Base-by-base conservation (phyloP, 2,797 vertebrate species). In the Hyperoplus immaculatus region DNA sequence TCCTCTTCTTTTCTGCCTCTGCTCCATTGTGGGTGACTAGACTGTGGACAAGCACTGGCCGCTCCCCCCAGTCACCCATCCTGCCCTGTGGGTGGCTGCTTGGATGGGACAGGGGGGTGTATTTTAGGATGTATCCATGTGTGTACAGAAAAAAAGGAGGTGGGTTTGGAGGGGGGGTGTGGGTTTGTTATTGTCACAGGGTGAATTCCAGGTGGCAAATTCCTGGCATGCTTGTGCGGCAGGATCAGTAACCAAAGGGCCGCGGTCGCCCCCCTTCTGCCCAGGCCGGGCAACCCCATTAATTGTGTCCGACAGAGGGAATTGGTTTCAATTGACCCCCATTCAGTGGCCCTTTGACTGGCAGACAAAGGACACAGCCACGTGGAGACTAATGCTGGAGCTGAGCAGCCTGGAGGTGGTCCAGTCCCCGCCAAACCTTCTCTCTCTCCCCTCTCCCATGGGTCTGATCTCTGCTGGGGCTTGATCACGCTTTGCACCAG, bases 261-360 rank as follows among this genome's bases (percentile, higher is more conserved):
- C 80, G 75, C 51, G 41, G 78, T 78, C 70, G n/a, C 77, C 84
- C 90, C 87, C 89, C 85, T 78, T 60, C 81, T 53, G 59, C 80
- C 84, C 88, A 61, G 69, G 68, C 78, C 64, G 60, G 90, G 93
- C 91, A 92, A 89, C 92, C 88, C 90, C 92, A 92, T 94, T 95
- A 92, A 93, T 93, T 95, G 94, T 94, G 86, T 91, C 88, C 89
- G 90, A 94, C 91, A 94, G 92, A 94, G 88, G 90, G 91, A 95
- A 95, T 94, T 95, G 95, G 94, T 94, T 95, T 95, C 93, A 93
- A 93, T 94, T 95, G 94, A 95, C 94, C 94, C 88, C 92, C 93
- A 96, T 96, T 96, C 93, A 95, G 88, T 70, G 61, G 88, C 75
- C 83, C 88, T 92, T 95, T 95, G 95, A 95, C 94, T 89, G 86